Base-by-base conservation (phyloP, 2,113 vertebrate genomes). In the Vulpes vulpes region DNA sequence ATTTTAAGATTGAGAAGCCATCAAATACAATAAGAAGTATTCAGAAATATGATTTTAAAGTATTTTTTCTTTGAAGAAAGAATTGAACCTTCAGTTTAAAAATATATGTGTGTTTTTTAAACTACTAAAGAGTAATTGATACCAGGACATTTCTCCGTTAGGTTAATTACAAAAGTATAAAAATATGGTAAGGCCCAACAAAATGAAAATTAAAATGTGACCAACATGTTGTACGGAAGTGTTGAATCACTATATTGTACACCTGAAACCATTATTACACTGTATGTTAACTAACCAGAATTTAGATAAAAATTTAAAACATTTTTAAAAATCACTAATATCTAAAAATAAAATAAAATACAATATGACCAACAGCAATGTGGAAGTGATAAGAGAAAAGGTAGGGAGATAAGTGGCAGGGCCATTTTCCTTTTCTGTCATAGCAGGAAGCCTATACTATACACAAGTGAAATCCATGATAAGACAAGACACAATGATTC, bases 141-240 rank as follows among this genome's bases (percentile, higher is more conserved):
- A 74, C 22, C 55, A 73, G 12, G 32, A 60, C 1, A 35, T 12
- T 43, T 82, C 11, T 49, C 49, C 4, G 1, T 90, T 73, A 74
- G 5, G 19, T 8, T 73, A 55, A 87, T 91, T 94, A 69, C 25
- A 84, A 69, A 74, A 53, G 17, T 64, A 67, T 17, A 94, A 7
- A 95, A 91, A 80, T 35, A 67, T 30, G 64, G 25, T 7, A 65
- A 5, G 62, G 35, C 82, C 76, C 89, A 49, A 94, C 30, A 79
- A 94, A 96, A 82, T 92, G 25, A 96, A 94, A 91, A 64, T 76
- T 92, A 74, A 93, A 87, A 80, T 64, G 19, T 76, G 32, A 84
- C 57, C 38, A 91, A 81, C 19, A 71, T 73, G n/a, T 22, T 38
- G 32, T 71, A 20, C 3, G 9, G 35, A 73, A 73, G n/a, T 73